Evolutionary conservation across 2,797 vertebrate species (phyloP), one percentile per base, ranked within the genome.

Genomic region (Loris lydekkerianus): DNA sequence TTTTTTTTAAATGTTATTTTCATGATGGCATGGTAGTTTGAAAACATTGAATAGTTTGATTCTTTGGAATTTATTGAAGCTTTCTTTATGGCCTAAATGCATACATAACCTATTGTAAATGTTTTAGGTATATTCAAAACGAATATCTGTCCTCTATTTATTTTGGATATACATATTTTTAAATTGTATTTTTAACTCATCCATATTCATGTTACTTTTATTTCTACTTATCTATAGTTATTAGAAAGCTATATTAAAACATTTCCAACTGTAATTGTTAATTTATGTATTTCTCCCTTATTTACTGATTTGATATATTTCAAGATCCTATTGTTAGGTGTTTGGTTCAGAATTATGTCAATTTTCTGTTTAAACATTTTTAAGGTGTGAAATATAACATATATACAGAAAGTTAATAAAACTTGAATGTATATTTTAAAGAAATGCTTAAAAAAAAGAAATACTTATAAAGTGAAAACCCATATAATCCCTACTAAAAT

Each of bases 371-470:
- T 70, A 95, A 91, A 82, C 29, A 46, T 82, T 81, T 87, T 80
- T 81, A 87, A 97, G 27, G 34, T 84, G 43, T 87, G 27, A 92
- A 89, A 69, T 94, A 31, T 11, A 69, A 89, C 13, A 73, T 60
- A 81, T 2, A 77, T 3, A 9, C 70, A 93, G 21, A 83, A 95
- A 93, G 46, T 29, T 78, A 37, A 65, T 65, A 60, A 93, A 77
- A n/a, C 13, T 58, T 77, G 29, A 40, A n/a, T 77, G 23, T 37
- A 70, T 56, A 56, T 49, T 73, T 83, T 83, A 72, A 95, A 89
- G 21, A 81, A 94, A 69, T 85, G 82, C 25, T 86, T 65, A 95
- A 49, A 49, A 49, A 49, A 72, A 95, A 89, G 17, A 81, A 94
- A 61, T 85, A 86, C 18, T 86, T 86, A 69, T 6, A 69, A 67